Evolutionary conservation across 1,140 invertebrate genomes (phyloP), one percentile per base, ranked within the genome.

Genomic region (Amyelois transitella): DNA sequence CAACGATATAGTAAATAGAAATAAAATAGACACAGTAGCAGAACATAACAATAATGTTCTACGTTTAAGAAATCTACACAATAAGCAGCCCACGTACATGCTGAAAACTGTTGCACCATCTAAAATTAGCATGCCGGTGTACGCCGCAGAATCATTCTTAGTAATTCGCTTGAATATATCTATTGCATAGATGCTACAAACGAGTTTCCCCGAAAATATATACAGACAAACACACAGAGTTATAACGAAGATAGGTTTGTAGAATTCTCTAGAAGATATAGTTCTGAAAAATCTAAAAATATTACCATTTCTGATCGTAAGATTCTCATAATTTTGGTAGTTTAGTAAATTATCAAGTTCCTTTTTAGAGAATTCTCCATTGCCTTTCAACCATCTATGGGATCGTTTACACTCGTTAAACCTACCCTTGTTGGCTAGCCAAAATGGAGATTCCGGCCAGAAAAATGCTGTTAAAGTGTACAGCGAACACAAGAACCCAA

Each of bases 381-480:
- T 50, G n/a, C 75, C 75, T 17, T 74, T 64, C 5, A 78, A 43
- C 64, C 65, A 69, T 18, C 65, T 51, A 38, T 70, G 67, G 0
- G 63, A 45, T 5, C 6, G 18, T 43, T 49, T 63, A 43, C 66
- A 65, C 32, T 70, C 66, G 18, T 72, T 58, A 48, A 55, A 67
- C 14, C 58, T 50, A 6, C 68, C 67, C 50, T 64, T 66, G 25
- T 58, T 69, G 1, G 69, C 73, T 38, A 74, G 28, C 73, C 71
- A 78, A 45, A 59, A 64, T 0, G 75, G 75, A n/a, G 73, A 78
- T 44, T 76, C 75, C n/a, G 68, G 68, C 64, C 71, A 68, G 1
- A 67, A 52, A 0, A 64, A 20, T 2, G 64, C 60, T 0, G 52
- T 24, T 7, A 72, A 64, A 0, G 56, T 64, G n/a, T 69, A 74